A percentile compares a stretch with the other conserved stretches of the same genome.
Conservation (phyloP, 1,140 invertebrate species). For the Eufriesea mexicana region DNA sequence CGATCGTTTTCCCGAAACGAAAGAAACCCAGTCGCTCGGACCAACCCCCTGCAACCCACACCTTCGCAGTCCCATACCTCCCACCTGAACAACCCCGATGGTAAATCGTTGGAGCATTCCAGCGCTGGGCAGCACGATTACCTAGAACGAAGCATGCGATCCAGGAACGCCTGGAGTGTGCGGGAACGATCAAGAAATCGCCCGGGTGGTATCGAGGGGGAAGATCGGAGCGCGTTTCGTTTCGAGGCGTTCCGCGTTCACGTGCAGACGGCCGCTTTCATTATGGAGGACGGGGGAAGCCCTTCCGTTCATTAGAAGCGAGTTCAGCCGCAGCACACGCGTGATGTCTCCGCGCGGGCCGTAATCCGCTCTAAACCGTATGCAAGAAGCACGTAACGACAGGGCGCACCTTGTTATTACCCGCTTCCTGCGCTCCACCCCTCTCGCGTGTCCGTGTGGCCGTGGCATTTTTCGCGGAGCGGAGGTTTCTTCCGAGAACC, state of each 20-base stretch:
- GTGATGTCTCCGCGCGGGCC: conserved; percentile 38
- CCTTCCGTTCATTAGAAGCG: conserved; percentile 38
- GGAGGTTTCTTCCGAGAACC: conserved; percentile 33
- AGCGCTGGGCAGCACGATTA: not conserved
- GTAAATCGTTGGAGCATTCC: not conserved
- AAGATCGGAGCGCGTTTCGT: conserved; percentile 10
- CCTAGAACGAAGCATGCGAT: not conserved
- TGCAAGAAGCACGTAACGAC: conserved; percentile 57
- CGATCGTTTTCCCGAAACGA: no score
- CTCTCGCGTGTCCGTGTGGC: conserved; percentile 13
- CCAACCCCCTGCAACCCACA: not conserved
- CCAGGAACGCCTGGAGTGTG: not conserved
- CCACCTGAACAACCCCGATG: not conserved
- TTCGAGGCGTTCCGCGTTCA: not conserved
- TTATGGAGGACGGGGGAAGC: not conserved
- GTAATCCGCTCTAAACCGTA: conserved; percentile 61
- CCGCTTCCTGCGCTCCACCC: conserved; percentile 20
- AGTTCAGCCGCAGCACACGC: conserved; percentile 18
- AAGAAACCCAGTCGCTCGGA: no score
- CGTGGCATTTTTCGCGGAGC: conserved; percentile 33
- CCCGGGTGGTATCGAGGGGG: conserved; percentile 3
- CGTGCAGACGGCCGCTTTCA: conserved; percentile 16
- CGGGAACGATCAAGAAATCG: not conserved
- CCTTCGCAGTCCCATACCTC: not conserved
- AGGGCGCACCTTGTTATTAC: conserved; percentile 61